Evolutionary conservation across 2,888 invertebrate species (phyloP), one percentile per base, ranked within the genome.

Genomic region (Capitulum mitella): DNA sequence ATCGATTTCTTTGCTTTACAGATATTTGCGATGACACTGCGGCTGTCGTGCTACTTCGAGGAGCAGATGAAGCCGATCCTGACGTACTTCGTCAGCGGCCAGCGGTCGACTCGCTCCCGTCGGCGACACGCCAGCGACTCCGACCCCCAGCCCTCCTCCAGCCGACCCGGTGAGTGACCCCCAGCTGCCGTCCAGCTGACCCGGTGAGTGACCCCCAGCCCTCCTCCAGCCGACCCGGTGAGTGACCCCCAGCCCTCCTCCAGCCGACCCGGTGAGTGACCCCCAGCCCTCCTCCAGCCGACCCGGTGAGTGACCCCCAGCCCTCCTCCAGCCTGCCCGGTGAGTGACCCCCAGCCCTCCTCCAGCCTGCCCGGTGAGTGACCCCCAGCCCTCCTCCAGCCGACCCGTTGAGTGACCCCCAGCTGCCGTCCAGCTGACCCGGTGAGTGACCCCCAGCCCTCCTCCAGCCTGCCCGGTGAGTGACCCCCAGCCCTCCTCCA

Each of bases 21-120:
- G 82, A 81, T 82, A 54, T 82, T 80, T 64, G 79, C 81, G 34
- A 82, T 82, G 82, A 82, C 82, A 8, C 79, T 82, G 19, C 81
- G 82, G 29, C 74, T 82, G 78, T 81, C 81, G 75, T 81, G 81
- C 26, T 82, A 79, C 76, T 82, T 82, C 79, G 82, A 82, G 78
- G 81, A 80, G 77, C 81, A 80, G 77, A 80, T 82, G 78, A 79
- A 79, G 77, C 77, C 80, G 40, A 79, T 81, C 64, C 78, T 81
- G 48, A 64, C 80, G 34, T 75, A 64, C 75, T 78, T 76, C 46
- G 46, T n/a, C 29, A 48, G 29, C 29, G 46, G 76, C 14, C 76
- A 76, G 76, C 76, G 76, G 29, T 46, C 76, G 29, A 46, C 46
- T 3, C 46, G 76, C 5, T 48, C 32, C 29, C 29, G 46, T 12